Evolutionary conservation across 2,888 invertebrate genomes (phyloP), one percentile per base, ranked within the genome.

Genomic region (Caenorhabditis afra): DNA sequence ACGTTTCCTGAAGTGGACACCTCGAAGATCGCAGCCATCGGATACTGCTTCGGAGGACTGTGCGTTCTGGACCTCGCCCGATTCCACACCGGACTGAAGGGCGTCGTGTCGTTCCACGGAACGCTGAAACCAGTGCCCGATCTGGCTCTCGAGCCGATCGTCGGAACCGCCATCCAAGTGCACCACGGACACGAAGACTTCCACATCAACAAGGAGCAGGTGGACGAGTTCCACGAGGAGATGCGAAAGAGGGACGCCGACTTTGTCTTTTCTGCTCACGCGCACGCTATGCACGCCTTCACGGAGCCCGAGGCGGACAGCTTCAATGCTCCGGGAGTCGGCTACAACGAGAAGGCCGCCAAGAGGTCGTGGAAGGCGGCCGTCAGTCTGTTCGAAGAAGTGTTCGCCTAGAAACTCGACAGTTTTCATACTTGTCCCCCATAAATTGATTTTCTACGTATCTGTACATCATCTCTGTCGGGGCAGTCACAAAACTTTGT

Each of bases 41-140:
- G 89, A 8, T 89, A 81, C 64, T 89, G 89, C 71, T 88, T 89
- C 73, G 89, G 89, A 5, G 89, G 89, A 7, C 55, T 86, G 22
- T 87, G 87, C 68, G 83, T 82, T 5, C 59, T 88, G n/a, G 88
- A 88, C 44, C 55, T 89, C 45, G 87, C 87, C 10, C 67, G 88
- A 45, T 81, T 80, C 49, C 74, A 84, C 20, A 45, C 74, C 0
- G 79, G 77, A 4, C 45, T 86, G 16, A 62, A 75, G 11, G 83
- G 81, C 12, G 87, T 82, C 39, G 87, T 88, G 4, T 87, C 87
- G 22, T 88, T 86, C 64, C 88, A 88, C 74, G 88, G 88, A 35
- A 82, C 87, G 8, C 68, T 87, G 35, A 65, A 39, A n/a, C 86
- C 88, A n/a, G 68, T 87, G 11, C 82, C 84, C 3, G 86, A 81